Evolutionary conservation across 2,797 vertebrate species (phyloP).

Genomic region (Pangasius sanitwongsei): DNA sequence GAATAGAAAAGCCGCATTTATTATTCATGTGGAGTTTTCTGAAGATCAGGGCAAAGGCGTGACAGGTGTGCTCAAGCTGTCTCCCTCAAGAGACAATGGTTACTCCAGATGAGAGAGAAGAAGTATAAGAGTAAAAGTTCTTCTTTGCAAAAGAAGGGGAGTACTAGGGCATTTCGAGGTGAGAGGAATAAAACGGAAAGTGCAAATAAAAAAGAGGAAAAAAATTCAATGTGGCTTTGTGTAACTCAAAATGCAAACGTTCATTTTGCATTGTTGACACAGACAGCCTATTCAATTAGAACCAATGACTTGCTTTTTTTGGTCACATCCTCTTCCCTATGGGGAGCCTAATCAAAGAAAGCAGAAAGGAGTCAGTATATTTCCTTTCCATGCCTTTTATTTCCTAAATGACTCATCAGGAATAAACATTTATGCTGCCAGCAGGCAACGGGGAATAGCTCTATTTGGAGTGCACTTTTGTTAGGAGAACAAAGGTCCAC

Average conservation of each 20-base stretch:
- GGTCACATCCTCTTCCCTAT: slow-evolving; percentile 38
- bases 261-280: slow-evolving; percentile 1
- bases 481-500: slow-evolving; percentile 10
- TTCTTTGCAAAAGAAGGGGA: slow-evolving; percentile 60
- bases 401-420: slow-evolving; percentile 58
- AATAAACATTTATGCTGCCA: slow-evolving; percentile 50
- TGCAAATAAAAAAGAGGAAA: not conserved
- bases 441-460: slow-evolving; percentile 36
- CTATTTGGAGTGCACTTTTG: slow-evolving; percentile 33
- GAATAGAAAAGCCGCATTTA: slow-evolving; percentile 51
- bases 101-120: slow-evolving; percentile 51
- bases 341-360: slow-evolving; percentile 38
- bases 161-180: slow-evolving; percentile 31
- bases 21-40: slow-evolving; percentile 69
- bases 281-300: slow-evolving; percentile 54
- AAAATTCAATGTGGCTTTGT: slow-evolving; percentile 22
- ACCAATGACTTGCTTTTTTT: slow-evolving; percentile 43
- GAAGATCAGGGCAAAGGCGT: slow-evolving; percentile 58
- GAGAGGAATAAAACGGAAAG: slow-evolving; percentile 17
- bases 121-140: slow-evolving; percentile 48
- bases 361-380: slow-evolving; percentile 39
- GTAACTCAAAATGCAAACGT: slow-evolving; percentile 28
- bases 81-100: slow-evolving; percentile 59
- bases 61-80: slow-evolving; percentile 57
- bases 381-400: slow-evolving; percentile 37